These are phyloP conservation scores for Pterocles orientalis DNA, from an alignment of 2,113 vertebrate species.

Conservation along the genomic window DNA sequence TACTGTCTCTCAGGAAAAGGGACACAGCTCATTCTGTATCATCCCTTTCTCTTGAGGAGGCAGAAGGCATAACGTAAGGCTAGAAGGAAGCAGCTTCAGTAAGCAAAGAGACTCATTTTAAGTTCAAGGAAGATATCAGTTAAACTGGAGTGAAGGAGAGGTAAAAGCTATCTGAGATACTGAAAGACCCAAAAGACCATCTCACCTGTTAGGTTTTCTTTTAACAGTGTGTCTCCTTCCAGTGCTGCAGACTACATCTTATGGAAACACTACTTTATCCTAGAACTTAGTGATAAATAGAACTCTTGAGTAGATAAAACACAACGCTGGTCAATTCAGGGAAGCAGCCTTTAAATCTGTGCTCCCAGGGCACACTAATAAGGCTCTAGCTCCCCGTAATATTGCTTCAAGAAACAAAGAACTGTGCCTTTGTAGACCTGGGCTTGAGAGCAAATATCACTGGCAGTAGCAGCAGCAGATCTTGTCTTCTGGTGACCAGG, in stretches of 20 bases:
- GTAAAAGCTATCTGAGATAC: neutral
- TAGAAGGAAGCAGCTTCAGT: neutral
- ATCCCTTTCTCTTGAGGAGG: neutral
- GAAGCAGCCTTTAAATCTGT: neutral
- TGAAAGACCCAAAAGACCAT: neutral
- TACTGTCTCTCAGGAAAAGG: neutral
- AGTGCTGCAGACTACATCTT: neutral
- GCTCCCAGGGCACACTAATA: neutral
- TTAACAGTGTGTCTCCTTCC: neutral
- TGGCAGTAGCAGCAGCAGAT: neutral
- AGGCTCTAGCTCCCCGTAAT: rapidly evolving
- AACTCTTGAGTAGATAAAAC: no score
- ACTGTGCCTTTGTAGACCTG: neutral
- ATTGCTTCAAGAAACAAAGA: neutral
- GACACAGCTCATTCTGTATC: neutral
- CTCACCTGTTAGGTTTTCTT: neutral
- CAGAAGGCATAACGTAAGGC: neutral
- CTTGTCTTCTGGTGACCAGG: neutral
- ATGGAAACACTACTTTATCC: neutral
- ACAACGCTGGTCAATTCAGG: neutral
- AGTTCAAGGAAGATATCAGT: neutral
- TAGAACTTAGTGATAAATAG: neutral
- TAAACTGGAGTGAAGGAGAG: neutral
- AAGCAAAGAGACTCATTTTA: neutral
- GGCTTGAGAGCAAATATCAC: neutral